These are phyloP conservation scores for Rhynchonema sp. DNA, from an alignment of 2,888 invertebrate genomes.

Conservation along the genomic window DNA sequence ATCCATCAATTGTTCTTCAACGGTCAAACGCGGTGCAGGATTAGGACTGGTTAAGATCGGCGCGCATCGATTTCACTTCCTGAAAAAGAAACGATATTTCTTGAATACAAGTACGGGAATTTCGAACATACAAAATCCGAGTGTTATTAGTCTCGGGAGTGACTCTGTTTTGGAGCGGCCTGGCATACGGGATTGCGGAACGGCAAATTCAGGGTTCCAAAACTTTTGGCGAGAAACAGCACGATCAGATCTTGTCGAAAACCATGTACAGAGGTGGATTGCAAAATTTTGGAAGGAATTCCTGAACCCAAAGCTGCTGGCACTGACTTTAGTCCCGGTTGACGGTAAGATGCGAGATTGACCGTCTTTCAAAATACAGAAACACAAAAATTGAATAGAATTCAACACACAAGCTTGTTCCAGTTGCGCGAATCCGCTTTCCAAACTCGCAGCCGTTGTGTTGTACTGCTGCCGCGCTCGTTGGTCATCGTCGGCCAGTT, in stretches of 20 bases:
- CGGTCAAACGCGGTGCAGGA: neutral
- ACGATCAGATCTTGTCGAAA: too few relatives aligned
- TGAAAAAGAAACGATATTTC: constrained; percentile 7
- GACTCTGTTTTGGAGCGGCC: too few relatives aligned
- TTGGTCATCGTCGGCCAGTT: neutral
- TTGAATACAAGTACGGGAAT: neutral
- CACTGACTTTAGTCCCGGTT: too few relatives aligned
- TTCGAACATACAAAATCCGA: neutral
- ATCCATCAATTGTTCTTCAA: constrained; percentile 1
- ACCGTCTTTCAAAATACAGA: too few relatives aligned
- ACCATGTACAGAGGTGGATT: too few relatives aligned
- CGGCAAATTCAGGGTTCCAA: too few relatives aligned
- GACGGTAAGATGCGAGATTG: too few relatives aligned
- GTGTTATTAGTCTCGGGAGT: too few relatives aligned
- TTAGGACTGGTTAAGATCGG: constrained; percentile 13
- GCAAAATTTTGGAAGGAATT: neutral
- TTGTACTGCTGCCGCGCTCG: constrained; percentile 43
- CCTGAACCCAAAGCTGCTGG: too few relatives aligned
- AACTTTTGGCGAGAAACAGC: too few relatives aligned
- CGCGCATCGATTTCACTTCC: constrained; percentile 22
- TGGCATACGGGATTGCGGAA: too few relatives aligned
- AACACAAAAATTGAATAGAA: neutral
- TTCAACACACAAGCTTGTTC: constrained; percentile 18
- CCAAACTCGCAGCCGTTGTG: constrained; percentile 41
- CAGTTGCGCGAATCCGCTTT: constrained; percentile 37